Evolutionary conservation across 2,797 vertebrate genomes (phyloP), one percentile per base, ranked within the genome.

Genomic region (Clangula hyemalis): DNA sequence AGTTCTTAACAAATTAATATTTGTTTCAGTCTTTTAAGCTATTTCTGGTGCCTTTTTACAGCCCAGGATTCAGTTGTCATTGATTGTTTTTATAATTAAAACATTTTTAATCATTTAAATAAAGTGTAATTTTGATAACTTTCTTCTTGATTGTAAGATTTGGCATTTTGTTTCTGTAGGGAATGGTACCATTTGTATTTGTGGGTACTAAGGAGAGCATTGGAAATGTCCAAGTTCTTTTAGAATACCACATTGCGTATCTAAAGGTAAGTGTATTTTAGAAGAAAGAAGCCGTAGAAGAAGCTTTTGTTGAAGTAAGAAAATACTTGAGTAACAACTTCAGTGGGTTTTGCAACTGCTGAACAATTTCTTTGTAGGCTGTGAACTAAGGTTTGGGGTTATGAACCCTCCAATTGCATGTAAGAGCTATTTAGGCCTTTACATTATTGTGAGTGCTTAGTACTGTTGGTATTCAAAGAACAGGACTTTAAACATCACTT

Each of bases 121-220:
- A 47, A 69, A 70, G 11, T 16, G 5, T 62, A 71, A 15, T 66
- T 94, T 91, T 34, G 25, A 18, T 82, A 5, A 6, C 8, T 2
- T n/a, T 92, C 20, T 80, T 75, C 13, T 36, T 95, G 61, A 73
- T 61, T 61, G 30, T 92, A 56, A 56, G 6, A 39, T n/a, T 11
- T 85, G 68, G 12, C 4, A 0, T 70, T 96, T 91, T 85, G 85
- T 91, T 97, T 97, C 95, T 97, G 25, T 97, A 99, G 99, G 99
- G 99, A 94, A 99, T 99, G 99, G 99, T 99, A 97, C 99, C 99
- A 0, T 99, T 99, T 96, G 99, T 99, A 41, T 99, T 99, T 97
- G 99, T 99, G 87, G 99, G 99, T 94, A 99, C 99, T 65, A 99
- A 99, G 97, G 99, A 99, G 97, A 99, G 98, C 94, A 99, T 99